These are phyloP conservation scores for Arge pagana DNA, from an alignment of 2,888 invertebrate genomes.

Conservation along the genomic window DNA sequence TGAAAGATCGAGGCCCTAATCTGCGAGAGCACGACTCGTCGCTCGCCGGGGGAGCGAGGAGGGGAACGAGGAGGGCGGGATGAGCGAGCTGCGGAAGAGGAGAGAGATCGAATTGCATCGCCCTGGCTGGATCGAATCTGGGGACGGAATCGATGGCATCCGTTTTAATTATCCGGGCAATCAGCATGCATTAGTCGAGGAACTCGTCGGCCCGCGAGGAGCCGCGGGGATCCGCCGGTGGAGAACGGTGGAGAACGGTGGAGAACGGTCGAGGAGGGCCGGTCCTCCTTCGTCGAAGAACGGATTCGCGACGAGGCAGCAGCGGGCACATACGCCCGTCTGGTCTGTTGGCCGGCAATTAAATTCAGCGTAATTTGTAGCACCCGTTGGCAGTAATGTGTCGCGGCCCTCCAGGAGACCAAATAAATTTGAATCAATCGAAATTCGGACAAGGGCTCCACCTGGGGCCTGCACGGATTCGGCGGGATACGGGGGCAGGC, in stretches of 20 bases:
- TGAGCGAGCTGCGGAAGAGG: too few relatives aligned
- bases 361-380: constrained; percentile 26
- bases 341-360: constrained; percentile 19
- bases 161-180: constrained; percentile 27
- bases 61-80: constrained; percentile 5
- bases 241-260: constrained; percentile 1
- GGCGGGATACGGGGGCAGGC: constrained; percentile 8
- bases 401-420: constrained; percentile 23
- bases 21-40: constrained; percentile 1
- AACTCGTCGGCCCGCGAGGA: constrained; percentile 18
- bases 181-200: constrained; percentile 26
- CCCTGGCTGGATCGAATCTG: constrained; percentile 13
- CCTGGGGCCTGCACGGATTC: constrained; percentile 16
- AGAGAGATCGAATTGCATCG: constrained; percentile 15
- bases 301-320: constrained; percentile 8
- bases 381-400: constrained; percentile 25
- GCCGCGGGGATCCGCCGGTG: constrained; percentile 1
- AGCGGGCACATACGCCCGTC: constrained; percentile 22
- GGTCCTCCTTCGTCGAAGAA: background rate
- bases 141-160: constrained; percentile 21
- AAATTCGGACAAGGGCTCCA: constrained; percentile 15
- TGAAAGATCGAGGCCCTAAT: constrained; percentile 22
- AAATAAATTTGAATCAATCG: constrained; percentile 28
- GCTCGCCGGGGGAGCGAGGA: background rate
- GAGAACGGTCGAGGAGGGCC: constrained; percentile 6